Conservation (phyloP, 2,113 vertebrate genomes). For the Coreoperca whiteheadi region DNA sequence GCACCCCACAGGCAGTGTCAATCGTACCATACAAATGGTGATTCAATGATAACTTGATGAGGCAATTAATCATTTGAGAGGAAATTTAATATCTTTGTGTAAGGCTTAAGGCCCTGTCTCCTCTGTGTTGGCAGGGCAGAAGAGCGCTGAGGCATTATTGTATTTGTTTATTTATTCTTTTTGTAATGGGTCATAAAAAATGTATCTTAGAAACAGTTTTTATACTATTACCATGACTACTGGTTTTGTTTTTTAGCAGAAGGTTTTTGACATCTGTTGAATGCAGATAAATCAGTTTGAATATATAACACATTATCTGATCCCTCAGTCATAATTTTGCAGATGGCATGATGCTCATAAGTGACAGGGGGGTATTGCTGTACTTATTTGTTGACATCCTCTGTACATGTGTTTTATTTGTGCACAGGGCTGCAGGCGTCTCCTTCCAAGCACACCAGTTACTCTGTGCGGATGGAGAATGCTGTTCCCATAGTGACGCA, state of each 20-base stretch:
- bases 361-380: neutral
- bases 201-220: conserved; percentile 18
- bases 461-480: conserved; percentile 98
- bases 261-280: conserved; percentile 35
- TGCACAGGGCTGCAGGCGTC: conserved; percentile 95
- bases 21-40: conserved; percentile 13
- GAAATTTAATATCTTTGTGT: conserved; percentile 34
- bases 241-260: conserved; percentile 46
- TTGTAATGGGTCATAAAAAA: conserved; percentile 30
- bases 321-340: conserved; percentile 20
- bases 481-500: conserved; percentile 99
- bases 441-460: conserved; percentile 96
- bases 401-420: conserved; percentile 50
- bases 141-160: conserved; percentile 21
- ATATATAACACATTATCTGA: neutral
- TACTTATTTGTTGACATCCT: conserved; percentile 40
- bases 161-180: conserved; percentile 45
- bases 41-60: conserved; percentile 44
- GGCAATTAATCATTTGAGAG: conserved; percentile 54
- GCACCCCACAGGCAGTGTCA: conserved; percentile 2
- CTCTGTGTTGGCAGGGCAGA: conserved; percentile 36
- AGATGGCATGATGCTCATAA: conserved; percentile 4
- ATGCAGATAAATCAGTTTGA: conserved; percentile 35
- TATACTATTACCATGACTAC: conserved; percentile 47
- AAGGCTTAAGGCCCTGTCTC: conserved; percentile 35